Conservation (phyloP, 2,113 vertebrate genomes). For the Chaetodon trifascialis region DNA sequence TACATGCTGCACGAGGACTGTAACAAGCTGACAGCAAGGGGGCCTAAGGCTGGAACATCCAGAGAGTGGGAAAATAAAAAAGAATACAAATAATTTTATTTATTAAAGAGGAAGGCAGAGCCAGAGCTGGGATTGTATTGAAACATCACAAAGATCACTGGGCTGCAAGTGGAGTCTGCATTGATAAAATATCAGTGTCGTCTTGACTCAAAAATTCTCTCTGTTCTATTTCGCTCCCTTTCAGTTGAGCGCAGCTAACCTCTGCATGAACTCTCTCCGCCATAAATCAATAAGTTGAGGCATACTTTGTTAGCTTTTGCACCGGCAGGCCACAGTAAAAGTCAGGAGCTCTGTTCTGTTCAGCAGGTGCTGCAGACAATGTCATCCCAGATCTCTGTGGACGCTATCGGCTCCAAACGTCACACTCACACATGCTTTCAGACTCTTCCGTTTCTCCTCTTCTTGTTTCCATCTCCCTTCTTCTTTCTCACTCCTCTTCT, state of each 20-base stretch:
- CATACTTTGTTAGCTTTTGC: slow-evolving; percentile 44
- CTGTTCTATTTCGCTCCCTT: slow-evolving; percentile 30
- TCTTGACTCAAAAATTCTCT: slow-evolving; percentile 54
- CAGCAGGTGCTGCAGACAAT: slow-evolving; percentile 25
- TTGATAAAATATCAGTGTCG: slow-evolving; percentile 72
- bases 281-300: slow-evolving; percentile 66
- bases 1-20: slow-evolving; percentile 31
- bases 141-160: slow-evolving; percentile 56
- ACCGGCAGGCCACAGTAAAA: slow-evolving; percentile 19
- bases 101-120: slow-evolving; percentile 63
- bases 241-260: slow-evolving; percentile 60
- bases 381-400: slow-evolving; percentile 42
- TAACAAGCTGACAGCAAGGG: slow-evolving; percentile 46
- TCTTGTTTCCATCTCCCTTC: slow-evolving; percentile 30
- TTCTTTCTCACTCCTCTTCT: background rate
- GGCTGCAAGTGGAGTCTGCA: slow-evolving; percentile 45
- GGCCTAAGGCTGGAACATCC: slow-evolving; percentile 20
- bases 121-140: slow-evolving; percentile 14
- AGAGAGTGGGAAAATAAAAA: slow-evolving; percentile 55
- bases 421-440: slow-evolving; percentile 52
- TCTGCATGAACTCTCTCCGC: slow-evolving; percentile 63
- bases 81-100: slow-evolving; percentile 64
- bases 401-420: slow-evolving; percentile 23
- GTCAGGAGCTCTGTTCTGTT: slow-evolving; percentile 14
- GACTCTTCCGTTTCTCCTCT: slow-evolving; percentile 24